Percentiles rank a stretch among this genome's conserved stretches.
phyloP scores from a whole-genome alignment of 2,797 vertebrate genomes.

The Gila robusta region DNA sequence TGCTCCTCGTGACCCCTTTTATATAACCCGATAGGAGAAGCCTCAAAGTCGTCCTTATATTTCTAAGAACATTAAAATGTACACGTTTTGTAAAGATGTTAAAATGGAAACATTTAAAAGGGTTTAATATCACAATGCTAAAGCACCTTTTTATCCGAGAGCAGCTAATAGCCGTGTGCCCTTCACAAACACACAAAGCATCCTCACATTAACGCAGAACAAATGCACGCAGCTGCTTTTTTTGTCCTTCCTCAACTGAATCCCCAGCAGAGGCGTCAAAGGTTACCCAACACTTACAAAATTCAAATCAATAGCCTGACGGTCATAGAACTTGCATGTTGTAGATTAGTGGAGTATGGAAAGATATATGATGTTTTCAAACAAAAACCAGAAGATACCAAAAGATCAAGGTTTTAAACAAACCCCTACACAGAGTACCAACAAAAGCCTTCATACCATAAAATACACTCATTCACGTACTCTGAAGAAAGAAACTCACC shows the following conservation, averaged over 20 bases:
- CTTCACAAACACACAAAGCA: slow-evolving; percentile 23
- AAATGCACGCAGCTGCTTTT: not conserved
- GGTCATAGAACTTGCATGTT: not conserved
- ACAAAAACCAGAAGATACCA: slow-evolving; percentile 3
- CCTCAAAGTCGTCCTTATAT: not conserved
- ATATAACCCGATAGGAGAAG: not conserved
- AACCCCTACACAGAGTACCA: not conserved
- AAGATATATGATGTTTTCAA: not conserved
- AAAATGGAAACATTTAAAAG: not conserved
- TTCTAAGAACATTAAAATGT: not conserved
- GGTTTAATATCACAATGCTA: not conserved
- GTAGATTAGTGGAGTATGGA: not conserved
- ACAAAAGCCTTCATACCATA: slow-evolving; percentile 12
- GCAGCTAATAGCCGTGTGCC: not conserved
- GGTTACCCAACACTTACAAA: slow-evolving; percentile 2
- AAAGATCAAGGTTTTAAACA: slow-evolving; percentile 34
- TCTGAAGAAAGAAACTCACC: slow-evolving; percentile 81
- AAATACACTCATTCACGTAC: slow-evolving; percentile 29
- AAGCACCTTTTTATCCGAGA: not conserved
- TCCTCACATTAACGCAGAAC: not conserved
- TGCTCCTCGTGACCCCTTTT: not conserved
- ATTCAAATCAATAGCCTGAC: not conserved
- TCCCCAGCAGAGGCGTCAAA: not conserved
- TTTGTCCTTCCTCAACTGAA: slow-evolving; percentile 3
- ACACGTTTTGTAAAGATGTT: not conserved